Evolutionary conservation across 2,797 vertebrate genomes (phyloP), one percentile per base, ranked within the genome.

Genomic region (Neoniphon sammara): DNA sequence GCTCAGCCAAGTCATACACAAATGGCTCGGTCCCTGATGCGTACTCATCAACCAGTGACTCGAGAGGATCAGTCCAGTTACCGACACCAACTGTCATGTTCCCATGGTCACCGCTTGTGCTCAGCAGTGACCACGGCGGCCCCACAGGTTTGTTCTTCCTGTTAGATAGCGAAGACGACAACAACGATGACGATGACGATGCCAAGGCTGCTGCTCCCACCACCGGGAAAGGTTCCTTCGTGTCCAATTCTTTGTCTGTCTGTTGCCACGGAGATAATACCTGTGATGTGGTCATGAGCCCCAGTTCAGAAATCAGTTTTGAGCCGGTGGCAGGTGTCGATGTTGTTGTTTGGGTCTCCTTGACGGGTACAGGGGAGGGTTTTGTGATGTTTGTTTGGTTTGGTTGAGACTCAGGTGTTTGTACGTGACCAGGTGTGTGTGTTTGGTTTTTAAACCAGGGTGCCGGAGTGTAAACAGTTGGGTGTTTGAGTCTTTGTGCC

Each of bases 61-160:
- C 90, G 9, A 62, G 58, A 17, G 80, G 60, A 25, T 88, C 82
- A 0, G 79, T 86, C 78, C 54, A 66, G 52, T 91, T 91, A 25
- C 68, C 72, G 31, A 0, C 9, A 5, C 31, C 10, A 25, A 14
- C 39, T 0, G 69, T 66, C 36, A 36, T 55, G 42, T 71, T 84
- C 17, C 81, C 85, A 2, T 3, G 3, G 11, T 71, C 56, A 5
- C 18, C n/a, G n/a, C 58, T 75, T 7, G 44, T 8, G 18, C 78
- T 87, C 54, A 68, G 42, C 17, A 77, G 72, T 0, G 64, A 54
- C 88, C 85, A 82, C 12, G 70, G 87, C 0, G 88, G 83, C 15
- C 73, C 88, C 5, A 62, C 73, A 5, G 90, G 89, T 64, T 93
- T 94, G 70, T 88, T 94, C 80, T 93, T 94, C 6, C 93, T 92